Conservation (phyloP, 2,797 vertebrate genomes). For the Cossypha niveicapilla region DNA sequence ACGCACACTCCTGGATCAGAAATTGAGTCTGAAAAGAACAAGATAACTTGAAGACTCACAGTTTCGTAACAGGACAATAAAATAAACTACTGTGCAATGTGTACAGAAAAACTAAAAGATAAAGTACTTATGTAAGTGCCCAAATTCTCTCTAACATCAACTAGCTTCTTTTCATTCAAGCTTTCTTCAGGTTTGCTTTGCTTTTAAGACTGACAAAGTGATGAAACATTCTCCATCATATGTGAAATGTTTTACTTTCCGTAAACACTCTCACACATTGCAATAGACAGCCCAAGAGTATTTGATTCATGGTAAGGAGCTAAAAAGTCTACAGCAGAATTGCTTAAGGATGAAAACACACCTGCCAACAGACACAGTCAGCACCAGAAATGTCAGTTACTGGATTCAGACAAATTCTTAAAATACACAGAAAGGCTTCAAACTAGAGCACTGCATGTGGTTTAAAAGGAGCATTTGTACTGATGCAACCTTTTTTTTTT, state of each 20-base stretch:
- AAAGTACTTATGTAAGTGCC: neutral
- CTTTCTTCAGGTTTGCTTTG: neutral
- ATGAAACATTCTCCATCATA: neutral
- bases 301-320: neutral
- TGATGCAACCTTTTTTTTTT: neutral
- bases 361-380: neutral
- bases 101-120: neutral
- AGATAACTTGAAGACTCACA: neutral
- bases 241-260: neutral
- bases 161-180: neutral
- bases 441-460: neutral
- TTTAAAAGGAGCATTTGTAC: neutral
- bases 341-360: neutral
- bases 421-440: neutral
- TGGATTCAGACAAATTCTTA: neutral
- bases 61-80: neutral
- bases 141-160: neutral
- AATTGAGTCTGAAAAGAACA: conserved; percentile 90
- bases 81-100: neutral
- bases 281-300: neutral
- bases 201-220: neutral
- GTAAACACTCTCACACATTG: neutral
- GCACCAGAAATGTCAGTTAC: neutral
- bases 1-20: conserved; percentile 99
- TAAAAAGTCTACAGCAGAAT: neutral